Percentiles rank a stretch among this genome's conserved stretches.
These are phyloP conservation scores for Hyles euphorbiae DNA, from an alignment of 1,140 invertebrate genomes.

Conservation along the genomic window DNA sequence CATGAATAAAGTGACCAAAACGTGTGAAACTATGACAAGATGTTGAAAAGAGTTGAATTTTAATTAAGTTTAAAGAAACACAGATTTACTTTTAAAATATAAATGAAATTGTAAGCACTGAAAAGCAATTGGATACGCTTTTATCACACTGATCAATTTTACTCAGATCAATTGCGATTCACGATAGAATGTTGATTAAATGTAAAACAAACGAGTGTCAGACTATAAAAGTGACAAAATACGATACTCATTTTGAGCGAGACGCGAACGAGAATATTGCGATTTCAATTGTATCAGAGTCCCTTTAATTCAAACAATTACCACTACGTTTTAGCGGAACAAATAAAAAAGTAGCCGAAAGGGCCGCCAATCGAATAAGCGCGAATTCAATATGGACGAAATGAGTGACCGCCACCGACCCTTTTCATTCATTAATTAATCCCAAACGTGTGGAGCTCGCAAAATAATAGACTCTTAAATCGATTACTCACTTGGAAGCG, in stretches of 20 bases:
- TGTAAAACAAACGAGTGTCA: conserved; percentile 7
- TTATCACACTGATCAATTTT: too few species aligned
- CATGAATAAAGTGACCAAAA: too few species aligned
- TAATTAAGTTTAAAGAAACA: too few species aligned
- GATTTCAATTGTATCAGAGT: conserved; percentile 13
- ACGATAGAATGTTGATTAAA: conserved; percentile 4
- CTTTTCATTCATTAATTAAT: conserved; percentile 72
- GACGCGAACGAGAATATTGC: conserved; percentile 8
- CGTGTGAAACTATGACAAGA: too few species aligned
- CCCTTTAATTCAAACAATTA: conserved; percentile 21
- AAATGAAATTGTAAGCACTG: too few species aligned
- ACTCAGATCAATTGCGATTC: neutral
- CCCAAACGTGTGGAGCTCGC: conserved; percentile 50
- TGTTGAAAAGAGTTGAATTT: too few species aligned
- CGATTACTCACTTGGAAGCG: conserved; percentile 58
- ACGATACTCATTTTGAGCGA: conserved; percentile 1
- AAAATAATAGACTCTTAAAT: conserved; percentile 68
- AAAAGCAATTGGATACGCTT: too few species aligned
- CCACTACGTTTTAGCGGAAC: conserved; percentile 15
- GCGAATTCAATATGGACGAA: conserved; percentile 50
- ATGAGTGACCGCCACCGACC: conserved; percentile 55
- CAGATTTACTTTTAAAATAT: too few species aligned
- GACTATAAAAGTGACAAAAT: conserved; percentile 8
- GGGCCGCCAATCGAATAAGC: conserved; percentile 36
- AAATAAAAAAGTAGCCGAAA: conserved; percentile 25